Conservation (phyloP, 2,797 vertebrate species). For the Numenius phaeopus region DNA sequence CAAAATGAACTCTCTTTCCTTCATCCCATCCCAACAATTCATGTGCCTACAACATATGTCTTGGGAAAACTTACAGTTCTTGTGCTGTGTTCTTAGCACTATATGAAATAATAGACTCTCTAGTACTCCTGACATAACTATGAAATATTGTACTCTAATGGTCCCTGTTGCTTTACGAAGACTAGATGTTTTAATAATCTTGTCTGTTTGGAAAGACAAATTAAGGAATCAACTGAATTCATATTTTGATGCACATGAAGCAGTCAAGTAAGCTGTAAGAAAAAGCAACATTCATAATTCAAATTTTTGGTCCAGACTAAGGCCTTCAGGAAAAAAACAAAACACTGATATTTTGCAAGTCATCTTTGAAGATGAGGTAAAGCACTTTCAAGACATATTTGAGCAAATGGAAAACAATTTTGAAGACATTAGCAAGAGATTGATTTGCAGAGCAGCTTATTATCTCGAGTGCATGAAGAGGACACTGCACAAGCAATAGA, state of each 20-base stretch:
- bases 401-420: constrained; percentile 28
- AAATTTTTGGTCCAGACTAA: neutral
- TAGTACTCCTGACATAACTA: neutral
- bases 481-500: constrained; percentile 6
- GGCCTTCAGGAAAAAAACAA: neutral
- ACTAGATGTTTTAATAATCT: neutral
- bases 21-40: neutral
- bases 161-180: neutral
- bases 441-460: constrained; percentile 14
- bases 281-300: neutral
- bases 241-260: neutral
- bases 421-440: neutral
- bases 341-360: neutral
- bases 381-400: constrained; percentile 17
- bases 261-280: neutral
- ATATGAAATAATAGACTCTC: neutral
- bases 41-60: neutral
- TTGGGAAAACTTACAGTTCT: neutral
- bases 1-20: neutral
- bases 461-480: constrained; percentile 7
- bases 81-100: neutral
- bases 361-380: constrained; percentile 1
- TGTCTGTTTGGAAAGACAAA: neutral
- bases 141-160: neutral
- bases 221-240: neutral